These are phyloP conservation scores for Aphaenogaster rudis DNA, from an alignment of 1,140 invertebrate genomes.

Conservation along the genomic window DNA sequence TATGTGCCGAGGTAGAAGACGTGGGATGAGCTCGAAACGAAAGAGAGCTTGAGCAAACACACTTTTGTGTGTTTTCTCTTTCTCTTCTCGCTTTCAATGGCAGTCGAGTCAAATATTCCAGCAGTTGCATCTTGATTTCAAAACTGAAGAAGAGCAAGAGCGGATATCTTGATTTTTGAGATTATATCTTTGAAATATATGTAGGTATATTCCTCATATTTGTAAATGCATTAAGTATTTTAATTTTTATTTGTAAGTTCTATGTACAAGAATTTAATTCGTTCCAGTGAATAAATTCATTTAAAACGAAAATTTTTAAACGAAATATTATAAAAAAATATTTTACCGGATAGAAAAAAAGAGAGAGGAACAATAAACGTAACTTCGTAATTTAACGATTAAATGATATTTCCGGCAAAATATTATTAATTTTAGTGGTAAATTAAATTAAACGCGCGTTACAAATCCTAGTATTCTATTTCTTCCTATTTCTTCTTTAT, in stretches of 20 bases:
- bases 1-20: constrained; percentile 62
- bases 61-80: constrained; percentile 17
- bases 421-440: background rate
- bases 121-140: background rate
- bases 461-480: background rate
- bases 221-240: background rate
- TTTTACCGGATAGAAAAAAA: background rate
- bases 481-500: background rate
- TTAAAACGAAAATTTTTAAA: background rate
- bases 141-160: background rate
- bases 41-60: constrained; percentile 37
- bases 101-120: background rate
- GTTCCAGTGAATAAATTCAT: background rate
- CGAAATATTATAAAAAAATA: background rate
- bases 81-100: constrained; percentile 26
- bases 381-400: background rate
- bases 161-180: background rate
- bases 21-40: constrained; percentile 22
- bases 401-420: background rate
- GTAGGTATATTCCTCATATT: background rate
- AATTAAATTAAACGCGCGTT: background rate
- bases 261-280: background rate
- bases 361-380: background rate
- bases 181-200: background rate
- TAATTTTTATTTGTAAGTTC: background rate